A percentile compares a stretch with the other conserved stretches of the same genome.
phyloP scores from a whole-genome alignment of 2,113 vertebrate genomes.

The Mobula hypostoma region DNA sequence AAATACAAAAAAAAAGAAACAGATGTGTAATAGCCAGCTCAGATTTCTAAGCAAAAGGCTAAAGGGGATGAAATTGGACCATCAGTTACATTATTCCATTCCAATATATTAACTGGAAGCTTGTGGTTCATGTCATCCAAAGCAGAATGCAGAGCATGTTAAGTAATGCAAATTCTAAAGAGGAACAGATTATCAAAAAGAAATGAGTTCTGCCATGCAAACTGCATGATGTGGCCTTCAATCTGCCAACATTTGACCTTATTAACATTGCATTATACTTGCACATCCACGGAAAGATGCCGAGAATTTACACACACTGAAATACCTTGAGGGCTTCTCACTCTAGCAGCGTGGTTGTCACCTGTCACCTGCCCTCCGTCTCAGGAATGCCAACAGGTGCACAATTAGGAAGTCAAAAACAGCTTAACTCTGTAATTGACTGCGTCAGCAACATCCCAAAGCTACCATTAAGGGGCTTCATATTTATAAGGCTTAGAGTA shows the following conservation, averaged over 20 bases:
- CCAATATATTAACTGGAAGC: not conserved
- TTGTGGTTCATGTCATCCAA: not conserved
- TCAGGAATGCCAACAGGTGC: slow-evolving; percentile 17
- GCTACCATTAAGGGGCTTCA: not conserved
- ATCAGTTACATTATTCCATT: too few relatives aligned
- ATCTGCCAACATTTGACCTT: slow-evolving; percentile 35
- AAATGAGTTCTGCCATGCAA: not conserved
- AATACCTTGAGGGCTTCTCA: not conserved
- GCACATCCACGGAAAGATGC: not conserved
- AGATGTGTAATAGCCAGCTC: too few relatives aligned
- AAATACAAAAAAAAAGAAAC: too few relatives aligned
- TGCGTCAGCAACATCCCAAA: not conserved
- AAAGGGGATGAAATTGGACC: too few relatives aligned
- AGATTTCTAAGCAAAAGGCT: too few relatives aligned
- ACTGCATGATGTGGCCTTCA: slow-evolving; percentile 10
- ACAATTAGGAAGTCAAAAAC: slow-evolving; percentile 26
- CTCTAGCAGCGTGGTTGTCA: not conserved
- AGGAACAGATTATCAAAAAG: not conserved
- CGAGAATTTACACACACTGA: not conserved
- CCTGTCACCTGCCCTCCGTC: slow-evolving; percentile 14
- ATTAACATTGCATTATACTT: slow-evolving; percentile 27
- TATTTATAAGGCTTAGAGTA: not conserved
- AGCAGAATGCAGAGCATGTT: not conserved
- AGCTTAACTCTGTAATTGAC: slow-evolving; percentile 10
- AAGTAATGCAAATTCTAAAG: not conserved